phyloP scores from a whole-genome alignment of 2,888 invertebrate genomes.

The Dynastes maya region DNA sequence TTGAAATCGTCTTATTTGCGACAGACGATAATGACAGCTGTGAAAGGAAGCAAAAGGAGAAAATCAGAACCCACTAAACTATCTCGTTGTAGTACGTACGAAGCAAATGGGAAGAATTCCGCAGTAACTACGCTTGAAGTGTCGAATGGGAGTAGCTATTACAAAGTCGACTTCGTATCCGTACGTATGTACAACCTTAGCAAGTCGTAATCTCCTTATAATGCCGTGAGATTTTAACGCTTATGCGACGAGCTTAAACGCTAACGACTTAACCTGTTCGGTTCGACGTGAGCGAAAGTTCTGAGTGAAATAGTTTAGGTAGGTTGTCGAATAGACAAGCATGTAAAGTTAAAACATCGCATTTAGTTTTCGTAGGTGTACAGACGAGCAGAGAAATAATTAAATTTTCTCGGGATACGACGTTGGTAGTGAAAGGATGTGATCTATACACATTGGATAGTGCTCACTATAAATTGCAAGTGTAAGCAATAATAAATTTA shows the following conservation, averaged over 20 bases:
- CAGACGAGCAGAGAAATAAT: conserved; percentile 2
- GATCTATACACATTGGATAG: no score
- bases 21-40: conserved; percentile 1
- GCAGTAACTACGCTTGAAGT: conserved; percentile 9
- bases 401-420: background rate
- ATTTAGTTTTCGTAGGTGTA: conserved; percentile 15
- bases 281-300: conserved; percentile 30
- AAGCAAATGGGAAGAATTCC: background rate
- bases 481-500: background rate
- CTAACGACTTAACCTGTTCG: conserved; percentile 30
- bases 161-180: background rate
- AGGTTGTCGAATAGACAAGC: conserved; percentile 20
- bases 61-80: conserved; percentile 5
- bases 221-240: conserved; percentile 38
- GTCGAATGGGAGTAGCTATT: background rate
- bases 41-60: background rate
- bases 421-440: background rate
- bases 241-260: conserved; percentile 20
- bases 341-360: conserved; percentile 7
- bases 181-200: conserved; percentile 14
- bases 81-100: background rate
- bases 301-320: conserved; percentile 38
- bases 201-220: conserved; percentile 42
- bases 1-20: conserved; percentile 7
- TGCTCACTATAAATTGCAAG: no score